These are phyloP conservation scores for Coturnix japonica DNA, from an alignment of 2,113 vertebrate species.

Conservation along the genomic window DNA sequence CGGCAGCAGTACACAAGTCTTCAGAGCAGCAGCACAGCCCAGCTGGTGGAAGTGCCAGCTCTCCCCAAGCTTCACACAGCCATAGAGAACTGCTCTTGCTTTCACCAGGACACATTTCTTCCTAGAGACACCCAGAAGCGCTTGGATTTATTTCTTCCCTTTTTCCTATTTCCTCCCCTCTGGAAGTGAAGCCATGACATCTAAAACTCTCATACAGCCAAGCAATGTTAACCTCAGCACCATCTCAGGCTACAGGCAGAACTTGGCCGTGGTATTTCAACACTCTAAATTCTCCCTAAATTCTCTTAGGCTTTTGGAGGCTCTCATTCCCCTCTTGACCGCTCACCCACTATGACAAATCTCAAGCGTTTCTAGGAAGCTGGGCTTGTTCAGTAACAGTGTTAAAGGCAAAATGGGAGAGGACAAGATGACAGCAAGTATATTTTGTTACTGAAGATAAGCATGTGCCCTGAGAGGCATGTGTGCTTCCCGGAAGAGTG, in stretches of 20 bases:
- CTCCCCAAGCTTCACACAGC: background rate
- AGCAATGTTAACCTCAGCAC: background rate
- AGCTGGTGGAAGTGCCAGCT: background rate
- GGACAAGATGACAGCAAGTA: background rate
- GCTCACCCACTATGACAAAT: background rate
- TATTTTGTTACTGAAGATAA: background rate
- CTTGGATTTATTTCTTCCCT: background rate
- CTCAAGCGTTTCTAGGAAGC: background rate
- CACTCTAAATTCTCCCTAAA: background rate
- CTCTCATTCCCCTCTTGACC: background rate
- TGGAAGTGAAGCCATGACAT: background rate
- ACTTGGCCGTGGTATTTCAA: background rate
- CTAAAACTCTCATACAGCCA: background rate
- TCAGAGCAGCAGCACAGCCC: background rate
- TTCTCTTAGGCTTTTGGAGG: background rate
- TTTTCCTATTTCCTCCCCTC: background rate
- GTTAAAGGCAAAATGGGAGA: background rate
- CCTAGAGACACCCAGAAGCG: background rate
- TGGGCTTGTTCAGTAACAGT: background rate
- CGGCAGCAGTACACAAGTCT: background rate
- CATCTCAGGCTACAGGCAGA: background rate
- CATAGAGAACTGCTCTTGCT: background rate
- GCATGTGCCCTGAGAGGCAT: background rate
- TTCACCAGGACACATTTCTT: background rate
- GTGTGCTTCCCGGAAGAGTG: fast-evolving